Evolutionary conservation across 2,797 vertebrate genomes (phyloP), one percentile per base, ranked within the genome.

Genomic region (Pelochelys cantorii): DNA sequence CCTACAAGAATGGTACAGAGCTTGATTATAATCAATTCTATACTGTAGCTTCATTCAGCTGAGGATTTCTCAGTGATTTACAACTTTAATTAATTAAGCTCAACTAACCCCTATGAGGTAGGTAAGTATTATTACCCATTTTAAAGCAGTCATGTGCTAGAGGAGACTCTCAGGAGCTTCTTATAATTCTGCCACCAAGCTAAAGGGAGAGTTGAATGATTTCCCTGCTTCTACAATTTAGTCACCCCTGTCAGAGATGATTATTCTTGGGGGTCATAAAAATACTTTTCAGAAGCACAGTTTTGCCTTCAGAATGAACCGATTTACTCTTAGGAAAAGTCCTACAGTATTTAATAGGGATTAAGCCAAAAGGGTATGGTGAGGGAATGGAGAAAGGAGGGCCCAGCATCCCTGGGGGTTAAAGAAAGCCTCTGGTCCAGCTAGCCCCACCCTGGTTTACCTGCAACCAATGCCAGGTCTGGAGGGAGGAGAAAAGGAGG

Each of bases 31-130:
- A 82, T 94, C 81, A 89, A 85, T 0, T 78, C 84, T 81, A 20
- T 54, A 31, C 68, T 79, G 80, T 52, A 71, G 22, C 29, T 84
- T 34, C 75, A 88, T 88, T 91, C 56, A 84, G 53, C 75, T 88
- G 62, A 93, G 81, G 86, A 88, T 81, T 85, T 85, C 79, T 55
- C 29, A 89, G 57, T 54, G 78, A 90, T 93, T 93, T 95, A 84
- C 87, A 60, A 11, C 52, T 91, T 81, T 78, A 86, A 53, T 27
- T 94, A 88, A 92, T 37, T 79, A 94, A 80, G 62, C 79, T 60
- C 25, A 78, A 81, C 37, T 55, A 90, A 87, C 27, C 78, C 42
- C 1, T 15, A 8, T 1, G 11, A 90, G 83, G 54, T 79, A 79
- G 18, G 71, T 59, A 85, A 85, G 83, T 74, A 83, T 92, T 91